Evolutionary conservation across 2,888 invertebrate species (phyloP).

Genomic region (Philonicus albiceps): DNA sequence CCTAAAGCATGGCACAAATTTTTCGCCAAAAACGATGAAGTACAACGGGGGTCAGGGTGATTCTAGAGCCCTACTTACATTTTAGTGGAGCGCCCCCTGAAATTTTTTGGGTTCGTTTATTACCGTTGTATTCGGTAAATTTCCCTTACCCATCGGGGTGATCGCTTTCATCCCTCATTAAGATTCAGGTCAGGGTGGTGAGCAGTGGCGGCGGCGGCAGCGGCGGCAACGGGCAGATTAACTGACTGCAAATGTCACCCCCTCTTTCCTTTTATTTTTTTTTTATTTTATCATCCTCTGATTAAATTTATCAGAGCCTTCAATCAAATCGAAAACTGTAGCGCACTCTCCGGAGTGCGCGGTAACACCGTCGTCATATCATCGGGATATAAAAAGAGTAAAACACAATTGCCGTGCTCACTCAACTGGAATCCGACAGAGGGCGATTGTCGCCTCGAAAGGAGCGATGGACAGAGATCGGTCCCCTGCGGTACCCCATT

Average conservation of each 20-base stretch:
- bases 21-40: too few species aligned
- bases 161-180: slow-evolving; percentile 37
- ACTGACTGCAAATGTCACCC: slow-evolving; percentile 44
- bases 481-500: not conserved
- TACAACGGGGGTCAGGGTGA: too few species aligned
- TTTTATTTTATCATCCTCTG: not conserved
- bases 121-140: too few species aligned
- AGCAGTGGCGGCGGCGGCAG: not conserved
- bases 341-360: too few species aligned
- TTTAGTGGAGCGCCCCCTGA: too few species aligned
- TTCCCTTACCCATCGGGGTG: too few species aligned
- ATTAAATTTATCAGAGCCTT: slow-evolving; percentile 37
- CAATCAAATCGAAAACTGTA: slow-evolving; percentile 8
- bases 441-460: not conserved
- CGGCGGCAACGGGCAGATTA: slow-evolving; percentile 30
- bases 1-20: not conserved
- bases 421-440: not conserved
- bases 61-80: not conserved
- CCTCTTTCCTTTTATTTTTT: slow-evolving; percentile 25
- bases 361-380: too few species aligned
- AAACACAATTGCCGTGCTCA: too few species aligned
- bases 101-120: too few species aligned
- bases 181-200: slow-evolving; percentile 20
- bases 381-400: too few species aligned
- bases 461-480: not conserved